phyloP scores from a whole-genome alignment of 2,888 invertebrate species.

The Netelia melanura region DNA sequence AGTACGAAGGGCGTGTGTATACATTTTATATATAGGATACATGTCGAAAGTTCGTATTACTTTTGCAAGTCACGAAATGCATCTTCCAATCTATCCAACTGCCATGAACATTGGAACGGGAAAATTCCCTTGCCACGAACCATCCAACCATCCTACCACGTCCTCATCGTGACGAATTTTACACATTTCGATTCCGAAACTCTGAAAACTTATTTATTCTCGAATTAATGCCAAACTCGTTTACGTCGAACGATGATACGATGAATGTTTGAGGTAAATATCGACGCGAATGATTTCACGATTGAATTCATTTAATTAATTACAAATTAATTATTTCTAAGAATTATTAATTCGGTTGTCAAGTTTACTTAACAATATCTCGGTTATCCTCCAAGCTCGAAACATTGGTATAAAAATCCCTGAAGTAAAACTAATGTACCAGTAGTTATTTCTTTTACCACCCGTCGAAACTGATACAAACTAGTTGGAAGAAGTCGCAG shows the following conservation, averaged over 20 bases:
- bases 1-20: conserved; percentile 45
- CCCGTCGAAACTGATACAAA: conserved; percentile 43
- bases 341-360: background rate
- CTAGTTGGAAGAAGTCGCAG: conserved; percentile 16
- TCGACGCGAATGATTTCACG: too few species aligned
- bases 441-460: conserved; percentile 60
- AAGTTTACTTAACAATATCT: background rate
- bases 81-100: conserved; percentile 30
- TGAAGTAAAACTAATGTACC: conserved; percentile 34
- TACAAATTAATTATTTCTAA: background rate
- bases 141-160: background rate
- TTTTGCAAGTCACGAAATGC: conserved; percentile 65
- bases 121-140: conserved; percentile 26
- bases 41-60: conserved; percentile 55
- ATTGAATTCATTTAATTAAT: too few species aligned
- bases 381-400: background rate
- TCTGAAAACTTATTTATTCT: conserved; percentile 51
- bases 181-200: conserved; percentile 57
- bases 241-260: background rate
- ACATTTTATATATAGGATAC: conserved; percentile 13
- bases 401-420: background rate
- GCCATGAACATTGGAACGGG: conserved; percentile 28
- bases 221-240: conserved; percentile 31
- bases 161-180: conserved; percentile 58
- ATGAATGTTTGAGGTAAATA: background rate